Evolutionary conservation across 2,113 vertebrate genomes (phyloP).

Genomic region (Pseudonaja textilis): DNA sequence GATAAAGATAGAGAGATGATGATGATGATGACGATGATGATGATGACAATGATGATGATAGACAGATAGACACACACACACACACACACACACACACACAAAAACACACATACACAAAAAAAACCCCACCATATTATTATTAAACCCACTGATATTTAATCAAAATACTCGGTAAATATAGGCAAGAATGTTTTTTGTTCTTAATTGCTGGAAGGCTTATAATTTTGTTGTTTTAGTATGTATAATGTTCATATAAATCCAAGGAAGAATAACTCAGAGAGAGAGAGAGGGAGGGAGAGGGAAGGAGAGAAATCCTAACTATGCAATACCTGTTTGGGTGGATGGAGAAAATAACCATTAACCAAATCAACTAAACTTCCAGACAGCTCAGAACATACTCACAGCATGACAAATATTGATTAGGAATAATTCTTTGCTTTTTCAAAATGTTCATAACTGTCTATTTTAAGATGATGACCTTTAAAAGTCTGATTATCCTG

Average conservation of each 20-base stretch:
- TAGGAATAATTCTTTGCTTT: constrained; percentile 32
- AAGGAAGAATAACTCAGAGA: not conserved
- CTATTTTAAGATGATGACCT: constrained; percentile 33
- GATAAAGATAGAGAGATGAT: not conserved
- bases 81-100: no score
- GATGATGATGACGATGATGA: no score
- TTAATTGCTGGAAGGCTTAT: not conserved
- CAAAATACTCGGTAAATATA: not conserved
- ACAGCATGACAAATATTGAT: constrained; percentile 33
- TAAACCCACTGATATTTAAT: not conserved
- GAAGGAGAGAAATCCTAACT: not conserved
- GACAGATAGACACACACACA: no score
- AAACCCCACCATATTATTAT: not conserved
- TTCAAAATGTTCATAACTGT: constrained; percentile 24
- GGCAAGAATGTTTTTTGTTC: not conserved
- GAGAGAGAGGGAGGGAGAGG: no score
- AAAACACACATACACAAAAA: no score
- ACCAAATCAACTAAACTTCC: constrained; percentile 9
- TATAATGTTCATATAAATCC: not conserved
- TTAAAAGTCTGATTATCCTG: constrained; percentile 27
- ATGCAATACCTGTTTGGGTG: not conserved
- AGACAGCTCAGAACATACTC: constrained; percentile 1
- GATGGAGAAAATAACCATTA: not conserved
- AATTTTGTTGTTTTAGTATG: not conserved
- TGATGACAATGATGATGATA: no score